Evolutionary conservation across 2,113 vertebrate species (phyloP), one percentile per base, ranked within the genome.

Genomic region (Chloebia gouldiae): DNA sequence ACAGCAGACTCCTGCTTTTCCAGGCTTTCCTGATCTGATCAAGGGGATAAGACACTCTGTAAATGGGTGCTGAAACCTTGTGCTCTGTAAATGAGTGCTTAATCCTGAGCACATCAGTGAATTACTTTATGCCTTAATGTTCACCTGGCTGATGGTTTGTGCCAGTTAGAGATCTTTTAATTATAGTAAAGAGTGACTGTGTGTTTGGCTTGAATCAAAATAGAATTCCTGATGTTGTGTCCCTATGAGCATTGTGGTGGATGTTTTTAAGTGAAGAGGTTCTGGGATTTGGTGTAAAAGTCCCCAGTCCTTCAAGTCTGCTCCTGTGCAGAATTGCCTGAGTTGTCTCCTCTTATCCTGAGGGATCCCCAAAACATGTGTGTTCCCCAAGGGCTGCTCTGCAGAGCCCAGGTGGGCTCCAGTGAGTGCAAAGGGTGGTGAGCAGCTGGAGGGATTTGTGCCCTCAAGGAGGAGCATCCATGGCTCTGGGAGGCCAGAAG

Each of bases 381-480:
- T 78, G n/a, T 39, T 79, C 44, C 24, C 53, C 39, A 44, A 11
- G 75, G 83, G 33, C 30, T 56, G 63, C 33, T 75, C 59, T 77
- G 53, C 44, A 31, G 69, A 71, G 53, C 75, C 42, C 39, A 12
- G 15, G 11, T 27, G 50, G 15, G 31, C 31, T 57, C 30, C 0
- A 1, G 1, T 17, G 50, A 39, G 15, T 4, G 3, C 1, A 3
- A 3, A 30, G 42, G 15, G 14, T 23, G 27, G 2, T 3, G 25
- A 65, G 56, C 22, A 61, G 56, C 93, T 22, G 0, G 4, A 4
- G 6, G 71, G 61, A 16, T 61, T 60, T 70, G 25, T 84, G 73
- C 19, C 2, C 1, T 11, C 30, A 20, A 14, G 25, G 45, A 31
- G 47, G 44, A 73, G 19, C 70, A 44, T 16, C 4, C 5, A 1